Conservation (phyloP, 2,113 vertebrate genomes). For the Phaethornis superciliosus region DNA sequence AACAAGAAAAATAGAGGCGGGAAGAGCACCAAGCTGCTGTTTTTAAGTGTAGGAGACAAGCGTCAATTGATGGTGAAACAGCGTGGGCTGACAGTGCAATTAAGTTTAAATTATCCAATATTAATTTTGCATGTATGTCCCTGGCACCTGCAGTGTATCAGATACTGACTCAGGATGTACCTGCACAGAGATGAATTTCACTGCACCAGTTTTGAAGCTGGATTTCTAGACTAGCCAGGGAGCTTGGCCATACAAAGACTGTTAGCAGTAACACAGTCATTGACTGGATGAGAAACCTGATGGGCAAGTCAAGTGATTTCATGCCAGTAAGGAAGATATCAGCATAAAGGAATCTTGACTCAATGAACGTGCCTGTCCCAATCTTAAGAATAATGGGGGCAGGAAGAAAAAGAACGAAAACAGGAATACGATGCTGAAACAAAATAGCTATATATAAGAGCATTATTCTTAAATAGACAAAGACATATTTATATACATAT, state of each 20-base stretch:
- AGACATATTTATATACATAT: not conserved
- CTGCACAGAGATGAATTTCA: not conserved
- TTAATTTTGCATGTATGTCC: not conserved
- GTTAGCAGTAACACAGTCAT: not conserved
- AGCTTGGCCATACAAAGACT: not conserved
- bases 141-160: not conserved
- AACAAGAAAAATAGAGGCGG: not conserved
- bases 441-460: not conserved
- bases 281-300: not conserved
- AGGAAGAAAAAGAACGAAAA: not conserved
- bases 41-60: constrained; percentile 11
- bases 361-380: not conserved
- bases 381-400: not conserved
- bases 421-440: not conserved
- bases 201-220: not conserved
- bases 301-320: not conserved
- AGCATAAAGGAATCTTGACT: not conserved
- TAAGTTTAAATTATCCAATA: constrained; percentile 5
- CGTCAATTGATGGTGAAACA: constrained; percentile 1
- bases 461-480: not conserved
- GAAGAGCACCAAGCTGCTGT: not conserved
- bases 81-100: not conserved
- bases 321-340: not conserved
- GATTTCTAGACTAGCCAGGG: not conserved
- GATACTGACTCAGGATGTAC: not conserved